Evolutionary conservation across 2,113 vertebrate species (phyloP).

Genomic region (Pygoscelis adeliae): DNA sequence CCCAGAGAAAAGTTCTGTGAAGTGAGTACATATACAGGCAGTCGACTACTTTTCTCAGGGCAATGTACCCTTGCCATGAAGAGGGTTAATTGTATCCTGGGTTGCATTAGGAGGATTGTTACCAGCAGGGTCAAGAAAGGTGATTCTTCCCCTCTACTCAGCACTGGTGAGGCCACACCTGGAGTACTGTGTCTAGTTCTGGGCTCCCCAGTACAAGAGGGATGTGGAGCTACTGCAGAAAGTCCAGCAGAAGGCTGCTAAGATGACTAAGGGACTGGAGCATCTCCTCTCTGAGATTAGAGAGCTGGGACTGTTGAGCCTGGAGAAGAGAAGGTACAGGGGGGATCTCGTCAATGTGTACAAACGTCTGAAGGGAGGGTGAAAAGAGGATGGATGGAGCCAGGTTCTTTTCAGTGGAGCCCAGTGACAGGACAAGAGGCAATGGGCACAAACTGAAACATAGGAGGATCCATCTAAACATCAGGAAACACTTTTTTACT

Average conservation of each 20-base stretch:
- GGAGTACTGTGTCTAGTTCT: not conserved
- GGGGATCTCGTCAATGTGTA: not conserved
- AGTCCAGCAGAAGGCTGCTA: not conserved
- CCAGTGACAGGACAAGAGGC: not conserved
- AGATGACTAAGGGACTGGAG: not conserved
- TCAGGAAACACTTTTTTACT: not conserved
- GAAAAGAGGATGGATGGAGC: not conserved
- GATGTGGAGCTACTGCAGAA: not conserved
- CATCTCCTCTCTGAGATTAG: not conserved
- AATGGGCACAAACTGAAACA: not conserved
- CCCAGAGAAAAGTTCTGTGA: not conserved
- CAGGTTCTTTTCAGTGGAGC: not conserved
- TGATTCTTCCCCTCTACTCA: not conserved
- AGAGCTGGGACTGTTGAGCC: not conserved
- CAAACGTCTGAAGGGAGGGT: not conserved
- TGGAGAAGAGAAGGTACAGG: not conserved
- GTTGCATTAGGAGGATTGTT: not conserved
- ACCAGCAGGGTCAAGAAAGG: not conserved
- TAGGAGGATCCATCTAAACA: rapidly evolving
- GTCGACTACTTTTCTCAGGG: not conserved
- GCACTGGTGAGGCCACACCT: not conserved
- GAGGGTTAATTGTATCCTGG: not conserved
- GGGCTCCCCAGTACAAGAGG: not conserved
- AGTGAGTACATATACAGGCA: not conserved
- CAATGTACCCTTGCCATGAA: not conserved